Evolutionary conservation across 1,140 invertebrate species (phyloP).

Genomic region (Aphelenchoides besseyi): DNA sequence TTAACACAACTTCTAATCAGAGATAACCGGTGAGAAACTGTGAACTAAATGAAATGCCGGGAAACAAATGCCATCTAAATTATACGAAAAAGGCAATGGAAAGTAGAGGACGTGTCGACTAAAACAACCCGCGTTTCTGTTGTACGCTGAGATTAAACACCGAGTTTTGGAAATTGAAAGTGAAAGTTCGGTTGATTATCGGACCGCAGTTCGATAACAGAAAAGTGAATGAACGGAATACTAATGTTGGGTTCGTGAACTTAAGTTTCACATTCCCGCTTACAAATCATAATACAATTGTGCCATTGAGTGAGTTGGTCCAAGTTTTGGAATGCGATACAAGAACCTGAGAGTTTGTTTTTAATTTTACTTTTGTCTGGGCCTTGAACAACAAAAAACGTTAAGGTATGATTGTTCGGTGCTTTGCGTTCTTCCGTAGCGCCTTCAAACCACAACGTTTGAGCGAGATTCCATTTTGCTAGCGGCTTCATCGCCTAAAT

Average conservation of each 20-base stretch:
- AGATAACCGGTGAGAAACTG: slow-evolving; percentile 5
- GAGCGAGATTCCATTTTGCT: slow-evolving; percentile 48
- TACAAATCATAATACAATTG: slow-evolving; percentile 22
- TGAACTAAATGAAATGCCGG: slow-evolving; percentile 2
- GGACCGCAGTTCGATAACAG: too few species aligned
- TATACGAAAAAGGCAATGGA: neutral
- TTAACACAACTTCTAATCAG: too few species aligned
- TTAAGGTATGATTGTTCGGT: slow-evolving; percentile 36
- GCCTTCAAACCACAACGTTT: slow-evolving; percentile 53
- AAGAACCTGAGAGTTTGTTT: slow-evolving; percentile 40
- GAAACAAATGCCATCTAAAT: neutral
- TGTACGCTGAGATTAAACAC: slow-evolving; percentile 3
- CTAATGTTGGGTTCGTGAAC: too few species aligned
- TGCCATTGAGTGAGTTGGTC: slow-evolving; percentile 27
- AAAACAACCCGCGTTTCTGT: too few species aligned
- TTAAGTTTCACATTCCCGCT: slow-evolving; percentile 6
- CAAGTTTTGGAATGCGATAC: slow-evolving; percentile 43
- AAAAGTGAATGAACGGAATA: too few species aligned
- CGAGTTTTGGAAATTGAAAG: neutral
- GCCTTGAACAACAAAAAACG: slow-evolving; percentile 36
- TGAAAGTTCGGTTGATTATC: too few species aligned
- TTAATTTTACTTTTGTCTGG: slow-evolving; percentile 39
- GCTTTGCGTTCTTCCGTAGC: slow-evolving; percentile 36
- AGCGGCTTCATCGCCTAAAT: slow-evolving; percentile 42
- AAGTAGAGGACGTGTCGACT: too few species aligned